These are phyloP conservation scores for Sinhomidia bicolor DNA, from an alignment of 2,888 invertebrate genomes.

Conservation along the genomic window DNA sequence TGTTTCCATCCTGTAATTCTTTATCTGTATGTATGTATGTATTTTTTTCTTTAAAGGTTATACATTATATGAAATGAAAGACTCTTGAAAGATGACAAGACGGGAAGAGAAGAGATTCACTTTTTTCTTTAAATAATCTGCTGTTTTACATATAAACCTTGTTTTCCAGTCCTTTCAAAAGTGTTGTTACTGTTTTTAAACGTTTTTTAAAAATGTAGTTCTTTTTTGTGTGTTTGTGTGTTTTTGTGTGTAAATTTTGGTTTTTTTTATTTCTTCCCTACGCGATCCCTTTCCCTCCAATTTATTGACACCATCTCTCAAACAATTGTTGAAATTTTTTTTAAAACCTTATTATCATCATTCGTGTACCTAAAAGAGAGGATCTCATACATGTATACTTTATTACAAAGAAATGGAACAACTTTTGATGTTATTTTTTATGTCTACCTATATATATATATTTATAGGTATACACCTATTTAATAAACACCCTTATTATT, in stretches of 20 bases:
- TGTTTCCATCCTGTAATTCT: conserved; percentile 59
- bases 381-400: conserved; percentile 29
- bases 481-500: background rate
- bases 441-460: background rate
- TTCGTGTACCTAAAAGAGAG: conserved; percentile 31
- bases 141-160: conserved; percentile 58
- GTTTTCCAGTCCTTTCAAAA: conserved; percentile 65
- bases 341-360: background rate
- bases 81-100: conserved; percentile 79
- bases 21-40: conserved; percentile 38
- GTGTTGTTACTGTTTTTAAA: conserved; percentile 34
- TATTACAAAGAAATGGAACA: conserved; percentile 37
- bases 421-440: conserved; percentile 22
- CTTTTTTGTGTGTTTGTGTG: background rate
- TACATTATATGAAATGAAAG: conserved; percentile 77
- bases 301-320: conserved; percentile 55
- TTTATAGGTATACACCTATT: background rate
- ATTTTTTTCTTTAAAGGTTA: conserved; percentile 58
- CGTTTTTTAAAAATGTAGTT: no score
- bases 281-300: conserved; percentile 45
- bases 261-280: conserved; percentile 30
- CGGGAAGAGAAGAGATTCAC: conserved; percentile 75
- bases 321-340: conserved; percentile 26
- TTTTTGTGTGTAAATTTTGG: conserved; percentile 21
- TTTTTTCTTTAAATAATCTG: conserved; percentile 69